Evolutionary conservation across 35 echinoderm and acorn worm species (phyloP).

Genomic region (Heliocidaris tuberculata): DNA sequence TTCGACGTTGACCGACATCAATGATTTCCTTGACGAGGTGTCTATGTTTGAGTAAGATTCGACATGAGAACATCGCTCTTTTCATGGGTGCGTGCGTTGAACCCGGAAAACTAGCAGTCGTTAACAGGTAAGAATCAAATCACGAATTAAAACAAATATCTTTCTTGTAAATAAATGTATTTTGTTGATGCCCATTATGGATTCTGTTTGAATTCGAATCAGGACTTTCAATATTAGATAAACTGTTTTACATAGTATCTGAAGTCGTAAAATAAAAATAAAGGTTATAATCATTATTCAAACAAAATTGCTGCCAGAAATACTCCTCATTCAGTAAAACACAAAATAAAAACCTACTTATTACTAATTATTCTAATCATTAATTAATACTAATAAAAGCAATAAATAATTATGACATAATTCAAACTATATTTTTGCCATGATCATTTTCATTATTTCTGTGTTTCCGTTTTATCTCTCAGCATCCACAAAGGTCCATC

Average conservation of each 20-base stretch:
- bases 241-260: too few relatives aligned
- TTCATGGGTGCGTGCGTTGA: constrained; percentile 97
- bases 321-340: neutral
- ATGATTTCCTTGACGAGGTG: constrained; percentile 91
- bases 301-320: too few relatives aligned
- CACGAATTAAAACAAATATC: neutral
- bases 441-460: too few relatives aligned
- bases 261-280: too few relatives aligned
- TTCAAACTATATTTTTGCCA: neutral
- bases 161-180: too few relatives aligned
- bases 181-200: too few relatives aligned
- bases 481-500: constrained; percentile 91
- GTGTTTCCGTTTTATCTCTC: neutral
- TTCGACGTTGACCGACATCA: constrained; percentile 46
- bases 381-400: neutral
- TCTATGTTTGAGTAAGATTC: constrained; percentile 81
- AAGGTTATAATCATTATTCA: too few relatives aligned
- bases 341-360: neutral
- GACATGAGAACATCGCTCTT: constrained; percentile 94
- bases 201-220: too few relatives aligned
- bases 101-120: constrained; percentile 71
- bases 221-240: too few relatives aligned
- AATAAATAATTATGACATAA: neutral
- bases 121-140: constrained; percentile 74
- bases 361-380: neutral